Percentiles rank a stretch among this genome's conserved stretches.
These are phyloP conservation scores for Psittacus erithacus DNA, from an alignment of 2,113 vertebrate species.

Conservation along the genomic window DNA sequence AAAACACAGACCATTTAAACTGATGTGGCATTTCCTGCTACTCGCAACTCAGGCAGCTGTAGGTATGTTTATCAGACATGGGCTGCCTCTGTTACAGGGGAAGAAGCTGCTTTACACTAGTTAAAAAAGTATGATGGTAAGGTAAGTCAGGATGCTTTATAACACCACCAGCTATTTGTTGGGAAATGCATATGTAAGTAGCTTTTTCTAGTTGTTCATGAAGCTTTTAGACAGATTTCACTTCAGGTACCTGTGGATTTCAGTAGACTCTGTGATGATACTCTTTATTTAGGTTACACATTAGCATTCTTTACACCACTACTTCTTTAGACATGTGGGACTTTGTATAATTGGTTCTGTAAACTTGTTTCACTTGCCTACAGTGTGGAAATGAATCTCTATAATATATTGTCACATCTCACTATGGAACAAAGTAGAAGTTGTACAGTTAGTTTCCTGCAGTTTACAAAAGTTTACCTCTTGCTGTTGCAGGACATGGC, in stretches of 20 bases:
- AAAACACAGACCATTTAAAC: background rate
- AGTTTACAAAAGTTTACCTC: background rate
- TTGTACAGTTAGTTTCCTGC: background rate
- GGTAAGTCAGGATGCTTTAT: background rate
- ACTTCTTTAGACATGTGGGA: background rate
- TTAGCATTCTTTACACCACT: conserved; percentile 10
- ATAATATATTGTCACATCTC: background rate
- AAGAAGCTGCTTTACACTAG: background rate
- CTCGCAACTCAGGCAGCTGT: background rate
- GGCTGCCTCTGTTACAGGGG: background rate
- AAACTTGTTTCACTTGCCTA: background rate
- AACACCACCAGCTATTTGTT: background rate
- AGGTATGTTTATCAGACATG: background rate
- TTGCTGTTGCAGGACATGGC: background rate
- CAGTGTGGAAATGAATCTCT: background rate
- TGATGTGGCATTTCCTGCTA: background rate
- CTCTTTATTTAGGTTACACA: conserved; percentile 5
- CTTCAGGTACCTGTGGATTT: background rate
- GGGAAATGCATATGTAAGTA: background rate
- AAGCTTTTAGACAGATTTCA: background rate
- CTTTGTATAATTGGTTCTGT: background rate
- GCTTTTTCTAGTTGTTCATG: background rate
- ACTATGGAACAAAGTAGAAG: background rate
- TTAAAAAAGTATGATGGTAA: background rate
- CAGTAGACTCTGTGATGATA: background rate